These are phyloP conservation scores for Alcedo quadribrachys DNA, from an alignment of 2,797 vertebrate genomes.

Conservation along the genomic window DNA sequence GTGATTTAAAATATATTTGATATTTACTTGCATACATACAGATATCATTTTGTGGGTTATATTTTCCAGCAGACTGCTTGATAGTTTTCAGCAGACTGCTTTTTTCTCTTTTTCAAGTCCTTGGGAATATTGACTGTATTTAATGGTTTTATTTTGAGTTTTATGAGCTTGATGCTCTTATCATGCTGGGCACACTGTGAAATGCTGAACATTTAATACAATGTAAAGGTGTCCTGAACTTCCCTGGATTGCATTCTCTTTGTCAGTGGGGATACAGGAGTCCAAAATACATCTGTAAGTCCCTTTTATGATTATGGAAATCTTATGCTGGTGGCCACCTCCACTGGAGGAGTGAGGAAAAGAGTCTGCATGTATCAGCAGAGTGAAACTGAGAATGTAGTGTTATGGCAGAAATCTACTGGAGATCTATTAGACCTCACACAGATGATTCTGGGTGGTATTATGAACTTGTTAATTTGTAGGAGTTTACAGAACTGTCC, in stretches of 20 bases:
- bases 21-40: neutral
- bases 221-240: neutral
- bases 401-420: neutral
- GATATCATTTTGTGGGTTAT: neutral
- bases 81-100: neutral
- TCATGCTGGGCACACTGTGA: neutral
- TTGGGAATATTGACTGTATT: neutral
- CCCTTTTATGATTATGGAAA: neutral
- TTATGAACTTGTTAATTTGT: neutral
- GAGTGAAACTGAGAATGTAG: neutral
- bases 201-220: neutral
- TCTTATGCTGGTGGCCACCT: neutral
- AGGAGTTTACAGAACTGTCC: neutral
- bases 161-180: neutral
- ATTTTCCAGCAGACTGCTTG: neutral
- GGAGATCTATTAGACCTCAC: neutral
- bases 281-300: neutral
- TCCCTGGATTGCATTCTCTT: neutral
- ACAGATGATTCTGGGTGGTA: neutral
- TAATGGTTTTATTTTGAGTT: neutral
- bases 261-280: neutral
- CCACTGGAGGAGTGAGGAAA: neutral
- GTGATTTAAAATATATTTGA: neutral
- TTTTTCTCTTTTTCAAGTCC: conserved; percentile 12
- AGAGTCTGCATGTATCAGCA: neutral